Evolutionary conservation across 2,888 invertebrate species (phyloP).

Genomic region (Adela reaumurella): DNA sequence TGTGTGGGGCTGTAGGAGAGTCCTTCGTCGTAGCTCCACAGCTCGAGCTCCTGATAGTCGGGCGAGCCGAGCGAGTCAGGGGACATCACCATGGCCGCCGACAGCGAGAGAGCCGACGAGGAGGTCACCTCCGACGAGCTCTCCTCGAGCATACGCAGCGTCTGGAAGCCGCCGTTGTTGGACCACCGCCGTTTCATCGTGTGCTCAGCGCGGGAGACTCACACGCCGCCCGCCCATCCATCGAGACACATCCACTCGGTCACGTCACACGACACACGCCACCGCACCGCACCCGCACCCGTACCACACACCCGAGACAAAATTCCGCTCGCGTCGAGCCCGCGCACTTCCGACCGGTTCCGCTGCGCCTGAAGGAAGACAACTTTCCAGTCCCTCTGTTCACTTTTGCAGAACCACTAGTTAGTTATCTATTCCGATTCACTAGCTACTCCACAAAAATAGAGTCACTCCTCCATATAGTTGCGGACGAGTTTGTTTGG

Average conservation of each 20-base stretch:
- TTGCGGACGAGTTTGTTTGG: background rate
- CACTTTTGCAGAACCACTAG: background rate
- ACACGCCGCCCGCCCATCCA: background rate
- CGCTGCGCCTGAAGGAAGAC: background rate
- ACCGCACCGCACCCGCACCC: conserved; percentile 6
- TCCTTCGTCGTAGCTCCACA: conserved; percentile 72
- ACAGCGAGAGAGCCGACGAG: conserved; percentile 69
- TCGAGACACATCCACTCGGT: background rate
- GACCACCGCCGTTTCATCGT: conserved; percentile 78
- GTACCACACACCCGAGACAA: background rate
- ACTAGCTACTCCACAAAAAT: no score
- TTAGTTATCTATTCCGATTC: background rate
- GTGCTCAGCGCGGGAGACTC: conserved; percentile 7
- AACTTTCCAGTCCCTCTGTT: background rate
- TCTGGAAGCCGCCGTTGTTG: conserved; percentile 66
- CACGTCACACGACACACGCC: conserved; percentile 9
- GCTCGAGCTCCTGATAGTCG: conserved; percentile 74
- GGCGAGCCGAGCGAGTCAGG: conserved; percentile 72
- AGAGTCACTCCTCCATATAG: background rate
- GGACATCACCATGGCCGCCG: conserved; percentile 72
- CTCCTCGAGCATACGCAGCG: conserved; percentile 65
- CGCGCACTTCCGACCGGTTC: background rate
- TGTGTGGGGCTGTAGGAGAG: conserved; percentile 41
- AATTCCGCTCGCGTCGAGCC: background rate
- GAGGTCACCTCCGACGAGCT: conserved; percentile 74